Base-by-base conservation (phyloP, 2,888 invertebrate genomes). In the Druceiella hillmani region DNA sequence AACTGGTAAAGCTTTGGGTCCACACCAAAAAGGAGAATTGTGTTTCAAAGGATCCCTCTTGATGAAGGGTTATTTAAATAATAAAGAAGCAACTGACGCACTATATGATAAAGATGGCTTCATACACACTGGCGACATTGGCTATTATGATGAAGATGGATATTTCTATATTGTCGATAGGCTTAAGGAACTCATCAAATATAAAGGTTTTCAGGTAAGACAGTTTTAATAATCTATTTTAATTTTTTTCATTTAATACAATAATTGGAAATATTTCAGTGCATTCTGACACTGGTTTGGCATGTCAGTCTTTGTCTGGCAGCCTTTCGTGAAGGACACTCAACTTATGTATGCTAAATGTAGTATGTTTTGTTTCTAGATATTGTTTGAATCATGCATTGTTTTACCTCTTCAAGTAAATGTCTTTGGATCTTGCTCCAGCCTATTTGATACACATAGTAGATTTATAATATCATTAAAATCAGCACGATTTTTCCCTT, bases 141-240 rank as follows among this genome's bases (percentile, higher is more conserved):
- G 80, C 2, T 84, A 81, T 51, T 82, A 75, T 45, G 83, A 86
- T 50, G 63, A 78, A 7, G 75, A 84, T 15, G 76, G 74, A 2
- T 76, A 73, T 53, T 79, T 84, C 56, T 86, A 68, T 50, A 75
- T 87, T 44, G 79, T 85, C 3, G 88, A 86, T 56, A 68, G 88
- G 36, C 59, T 86, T 28, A 89, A 88, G 58, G 87, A 87, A 53
- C 68, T 89, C 7, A 87, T 88, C 46, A 89, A 89, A 56, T 85
- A 83, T 52, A 87, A 87, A 58, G 86, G 78, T 32, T 79, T 74
- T 52, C 80, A 84, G 74, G n/a, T n/a, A n/a, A n/a, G n/a, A 79
- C 80, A 49, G 42, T 6, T 22, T 27, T 20, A 27, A 33, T 34
- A n/a, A n/a, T n/a, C n/a, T n/a, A n/a, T n/a, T n/a, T n/a, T n/a